phyloP scores from a whole-genome alignment of 1,140 invertebrate species.

The Ooceraea biroi region DNA sequence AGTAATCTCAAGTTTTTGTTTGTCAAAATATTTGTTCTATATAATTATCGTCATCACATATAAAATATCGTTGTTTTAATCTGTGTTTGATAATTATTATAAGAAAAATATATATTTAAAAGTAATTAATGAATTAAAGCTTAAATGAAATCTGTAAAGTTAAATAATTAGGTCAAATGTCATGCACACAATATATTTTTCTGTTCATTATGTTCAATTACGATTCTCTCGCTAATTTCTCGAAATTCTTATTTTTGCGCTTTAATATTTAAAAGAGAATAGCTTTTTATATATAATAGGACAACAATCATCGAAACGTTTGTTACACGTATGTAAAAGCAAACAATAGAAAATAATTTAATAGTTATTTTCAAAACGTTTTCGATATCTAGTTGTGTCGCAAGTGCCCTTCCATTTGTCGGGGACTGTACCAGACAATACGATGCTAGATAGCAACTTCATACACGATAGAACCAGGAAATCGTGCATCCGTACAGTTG shows the following conservation, averaged over 20 bases:
- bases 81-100: neutral
- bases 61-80: conserved; percentile 5
- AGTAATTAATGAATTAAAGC: neutral
- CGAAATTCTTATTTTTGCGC: neutral
- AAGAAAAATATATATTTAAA: neutral
- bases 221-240: neutral
- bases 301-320: too few species aligned
- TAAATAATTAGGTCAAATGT: too few species aligned
- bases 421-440: neutral
- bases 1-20: neutral
- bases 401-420: conserved; percentile 10
- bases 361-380: neutral
- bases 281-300: neutral
- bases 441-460: conserved; percentile 42
- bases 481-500: conserved; percentile 35
- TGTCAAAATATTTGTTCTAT: conserved; percentile 15
- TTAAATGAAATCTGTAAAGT: neutral
- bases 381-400: neutral
- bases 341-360: neutral
- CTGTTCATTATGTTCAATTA: too few species aligned
- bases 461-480: conserved; percentile 38
- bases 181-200: too few species aligned
- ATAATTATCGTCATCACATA: neutral
- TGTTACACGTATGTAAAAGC: too few species aligned
- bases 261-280: neutral